Conservation (phyloP, 2,888 invertebrate genomes). For the Taenaris catops region DNA sequence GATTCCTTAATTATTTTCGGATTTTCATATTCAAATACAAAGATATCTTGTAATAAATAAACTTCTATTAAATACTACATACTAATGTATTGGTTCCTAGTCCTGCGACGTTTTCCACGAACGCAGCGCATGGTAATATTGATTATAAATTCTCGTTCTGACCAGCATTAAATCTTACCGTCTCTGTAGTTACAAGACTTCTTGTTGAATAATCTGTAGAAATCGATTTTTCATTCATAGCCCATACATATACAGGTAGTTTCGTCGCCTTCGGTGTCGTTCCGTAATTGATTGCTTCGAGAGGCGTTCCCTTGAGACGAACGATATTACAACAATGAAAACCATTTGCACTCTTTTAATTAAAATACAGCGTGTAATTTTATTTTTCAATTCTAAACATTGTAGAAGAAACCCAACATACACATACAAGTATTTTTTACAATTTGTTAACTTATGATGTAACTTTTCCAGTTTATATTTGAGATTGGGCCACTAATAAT, state of each 20-base stretch:
- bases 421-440: neutral
- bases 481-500: too few species aligned
- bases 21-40: too few species aligned
- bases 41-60: too few species aligned
- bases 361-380: neutral
- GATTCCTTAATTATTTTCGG: too few species aligned
- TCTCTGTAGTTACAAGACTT: slow-evolving; percentile 8
- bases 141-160: too few species aligned
- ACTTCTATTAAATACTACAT: too few species aligned
- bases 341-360: slow-evolving; percentile 1
- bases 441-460: neutral
- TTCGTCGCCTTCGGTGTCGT: slow-evolving; percentile 17
- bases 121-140: too few species aligned
- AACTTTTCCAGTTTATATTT: neutral
- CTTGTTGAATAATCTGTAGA: slow-evolving; percentile 22
- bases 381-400: too few species aligned
- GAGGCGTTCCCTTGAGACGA: slow-evolving; percentile 10
- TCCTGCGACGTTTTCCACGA: too few species aligned
- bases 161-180: slow-evolving; percentile 5
- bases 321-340: slow-evolving; percentile 11
- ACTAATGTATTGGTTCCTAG: too few species aligned
- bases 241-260: slow-evolving; percentile 25
- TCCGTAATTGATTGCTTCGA: slow-evolving; percentile 21
- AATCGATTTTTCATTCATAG: slow-evolving; percentile 26
- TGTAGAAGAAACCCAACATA: neutral